Percentiles rank a stretch among this genome's conserved stretches.
These are phyloP conservation scores for Augochlora pura DNA, from an alignment of 1,140 invertebrate genomes.

Conservation along the genomic window DNA sequence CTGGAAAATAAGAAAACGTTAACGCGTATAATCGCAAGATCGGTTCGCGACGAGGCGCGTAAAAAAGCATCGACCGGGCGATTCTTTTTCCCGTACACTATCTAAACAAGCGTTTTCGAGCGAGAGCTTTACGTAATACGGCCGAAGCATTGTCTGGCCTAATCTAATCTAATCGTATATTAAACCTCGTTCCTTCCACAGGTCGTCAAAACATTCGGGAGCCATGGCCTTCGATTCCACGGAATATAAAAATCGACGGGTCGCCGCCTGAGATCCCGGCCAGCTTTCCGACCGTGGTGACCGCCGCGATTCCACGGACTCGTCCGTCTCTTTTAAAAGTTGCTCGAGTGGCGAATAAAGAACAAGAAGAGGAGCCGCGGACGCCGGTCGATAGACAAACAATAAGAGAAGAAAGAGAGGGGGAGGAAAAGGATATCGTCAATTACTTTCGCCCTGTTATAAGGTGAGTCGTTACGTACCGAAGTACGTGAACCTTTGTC, in stretches of 20 bases:
- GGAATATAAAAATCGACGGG: constrained; percentile 21
- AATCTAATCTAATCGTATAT: constrained; percentile 55
- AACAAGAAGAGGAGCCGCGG: constrained; percentile 28
- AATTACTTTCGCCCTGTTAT: constrained; percentile 45
- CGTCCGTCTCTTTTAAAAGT: constrained; percentile 18
- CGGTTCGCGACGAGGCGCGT: too few species aligned
- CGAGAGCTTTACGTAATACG: background rate
- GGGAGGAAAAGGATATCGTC: constrained; percentile 35
- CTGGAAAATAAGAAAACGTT: too few species aligned
- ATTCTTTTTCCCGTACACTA: background rate
- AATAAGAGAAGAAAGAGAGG: constrained; percentile 46
- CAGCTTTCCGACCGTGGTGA: background rate
- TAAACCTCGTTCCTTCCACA: constrained; percentile 34
- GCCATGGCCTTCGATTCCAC: constrained; percentile 38
- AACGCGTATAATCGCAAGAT: too few species aligned
- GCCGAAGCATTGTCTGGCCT: constrained; percentile 2
- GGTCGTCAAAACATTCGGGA: constrained; percentile 35
- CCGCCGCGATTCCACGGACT: constrained; percentile 25
- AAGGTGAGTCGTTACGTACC: constrained; percentile 33
- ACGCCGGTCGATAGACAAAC: constrained; percentile 31
- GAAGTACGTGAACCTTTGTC: too few species aligned
- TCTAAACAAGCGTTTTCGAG: background rate
- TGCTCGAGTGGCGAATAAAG: constrained; percentile 28
- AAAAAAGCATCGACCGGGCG: too few species aligned
- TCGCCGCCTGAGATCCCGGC: constrained; percentile 7